These are phyloP conservation scores for Eupithecia pulchellata DNA, from an alignment of 2,888 invertebrate genomes.

Conservation along the genomic window DNA sequence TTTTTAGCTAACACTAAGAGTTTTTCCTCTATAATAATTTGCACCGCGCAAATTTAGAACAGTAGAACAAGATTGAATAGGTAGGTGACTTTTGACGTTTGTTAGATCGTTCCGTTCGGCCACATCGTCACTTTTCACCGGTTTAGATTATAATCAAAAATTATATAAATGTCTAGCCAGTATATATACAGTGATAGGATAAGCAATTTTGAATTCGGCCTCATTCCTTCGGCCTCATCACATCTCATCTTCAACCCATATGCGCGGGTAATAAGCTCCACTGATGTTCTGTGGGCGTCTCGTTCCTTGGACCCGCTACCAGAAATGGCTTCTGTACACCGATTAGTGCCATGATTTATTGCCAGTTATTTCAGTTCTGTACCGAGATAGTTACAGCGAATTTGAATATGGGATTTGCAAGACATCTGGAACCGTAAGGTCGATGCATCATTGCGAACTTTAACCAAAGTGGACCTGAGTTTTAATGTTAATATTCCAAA, in stretches of 20 bases:
- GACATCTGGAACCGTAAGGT: slow-evolving; percentile 13
- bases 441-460: neutral
- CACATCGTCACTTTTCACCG: no score
- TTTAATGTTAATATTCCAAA: neutral
- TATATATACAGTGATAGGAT: no score
- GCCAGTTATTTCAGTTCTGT: slow-evolving; percentile 44
- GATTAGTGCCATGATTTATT: slow-evolving; percentile 75
- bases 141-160: no score
- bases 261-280: slow-evolving; percentile 61
- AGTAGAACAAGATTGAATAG: no score
- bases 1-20: no score
- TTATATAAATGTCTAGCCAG: no score
- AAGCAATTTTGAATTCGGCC: neutral
- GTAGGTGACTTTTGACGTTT: no score
- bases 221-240: slow-evolving; percentile 15
- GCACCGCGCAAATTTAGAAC: no score
- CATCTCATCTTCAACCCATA: neutral
- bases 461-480: neutral
- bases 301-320: slow-evolving; percentile 56
- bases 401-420: slow-evolving; percentile 27
- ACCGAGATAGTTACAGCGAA: slow-evolving; percentile 34
- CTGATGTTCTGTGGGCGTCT: slow-evolving; percentile 61
- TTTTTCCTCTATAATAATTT: no score
- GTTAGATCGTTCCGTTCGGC: no score
- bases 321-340: slow-evolving; percentile 74